Conservation (phyloP, 2,113 vertebrate species). For the Macheiramphus alcinus region DNA sequence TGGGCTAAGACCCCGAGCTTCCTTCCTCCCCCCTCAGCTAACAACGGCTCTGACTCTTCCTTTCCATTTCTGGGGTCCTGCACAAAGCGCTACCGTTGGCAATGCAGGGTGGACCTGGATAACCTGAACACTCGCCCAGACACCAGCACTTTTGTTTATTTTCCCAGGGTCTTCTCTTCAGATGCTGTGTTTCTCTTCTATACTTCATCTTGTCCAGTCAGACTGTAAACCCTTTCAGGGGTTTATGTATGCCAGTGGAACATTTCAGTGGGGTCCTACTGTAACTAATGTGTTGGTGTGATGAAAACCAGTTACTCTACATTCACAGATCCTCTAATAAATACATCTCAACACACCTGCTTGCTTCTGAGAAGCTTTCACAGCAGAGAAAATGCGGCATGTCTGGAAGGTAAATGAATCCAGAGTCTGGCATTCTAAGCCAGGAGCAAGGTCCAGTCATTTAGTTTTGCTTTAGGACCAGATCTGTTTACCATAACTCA, state of each 20-base stretch:
- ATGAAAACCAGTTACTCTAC: not conserved
- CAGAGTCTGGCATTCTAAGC: not conserved
- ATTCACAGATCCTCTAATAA: not conserved
- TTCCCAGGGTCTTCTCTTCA: not conserved
- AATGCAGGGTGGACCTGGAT: not conserved
- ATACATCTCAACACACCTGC: not conserved
- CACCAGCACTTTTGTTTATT: not conserved
- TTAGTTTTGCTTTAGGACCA: not conserved
- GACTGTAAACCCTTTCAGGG: not conserved
- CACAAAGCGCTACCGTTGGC: not conserved
- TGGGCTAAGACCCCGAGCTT: not conserved
- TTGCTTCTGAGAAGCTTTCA: not conserved
- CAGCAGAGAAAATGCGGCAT: not conserved
- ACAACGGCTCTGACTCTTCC: not conserved
- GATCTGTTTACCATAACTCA: not conserved
- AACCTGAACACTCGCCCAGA: not conserved
- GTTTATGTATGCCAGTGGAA: not conserved
- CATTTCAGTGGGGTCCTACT: not conserved
- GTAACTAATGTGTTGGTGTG: not conserved
- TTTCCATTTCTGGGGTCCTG: not conserved
- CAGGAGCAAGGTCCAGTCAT: not conserved
- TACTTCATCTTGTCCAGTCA: not conserved
- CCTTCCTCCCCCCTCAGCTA: not conserved
- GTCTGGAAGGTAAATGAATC: not conserved
- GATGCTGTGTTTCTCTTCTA: not conserved